These are phyloP conservation scores for Tenodera sinensis DNA, from an alignment of 2,888 invertebrate species.

Conservation along the genomic window DNA sequence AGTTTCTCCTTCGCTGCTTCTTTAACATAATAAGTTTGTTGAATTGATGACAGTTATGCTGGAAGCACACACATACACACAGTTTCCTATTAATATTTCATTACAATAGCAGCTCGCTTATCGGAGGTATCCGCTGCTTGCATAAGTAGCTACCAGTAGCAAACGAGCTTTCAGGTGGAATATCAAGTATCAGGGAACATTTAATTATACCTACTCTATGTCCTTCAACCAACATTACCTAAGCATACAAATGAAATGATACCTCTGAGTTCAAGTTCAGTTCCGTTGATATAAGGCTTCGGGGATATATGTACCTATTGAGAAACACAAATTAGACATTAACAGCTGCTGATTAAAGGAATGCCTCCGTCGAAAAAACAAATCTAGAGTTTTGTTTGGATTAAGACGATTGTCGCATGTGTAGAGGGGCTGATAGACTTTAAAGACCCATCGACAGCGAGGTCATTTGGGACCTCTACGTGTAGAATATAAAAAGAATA, in stretches of 20 bases:
- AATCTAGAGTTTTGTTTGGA: no score
- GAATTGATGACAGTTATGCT: slow-evolving; percentile 19
- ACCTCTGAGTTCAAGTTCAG: no score
- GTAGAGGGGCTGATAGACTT: no score
- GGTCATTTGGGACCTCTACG: no score
- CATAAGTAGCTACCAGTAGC: not conserved
- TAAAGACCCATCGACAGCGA: no score
- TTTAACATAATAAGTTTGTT: slow-evolving; percentile 2
- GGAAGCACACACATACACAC: slow-evolving; percentile 6
- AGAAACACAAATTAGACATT: no score
- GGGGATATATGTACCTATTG: no score
- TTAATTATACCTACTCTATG: not conserved
- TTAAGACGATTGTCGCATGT: no score
- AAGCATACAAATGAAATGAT: not conserved
- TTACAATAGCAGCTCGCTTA: not conserved
- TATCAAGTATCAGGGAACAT: not conserved
- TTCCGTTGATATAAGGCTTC: no score
- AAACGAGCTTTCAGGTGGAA: not conserved
- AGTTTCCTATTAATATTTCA: slow-evolving; percentile 18
- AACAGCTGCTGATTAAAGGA: no score
- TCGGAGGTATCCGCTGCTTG: slow-evolving; percentile 9
- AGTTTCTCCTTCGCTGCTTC: not conserved
- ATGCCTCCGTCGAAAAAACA: no score
- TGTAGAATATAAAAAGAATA: no score
- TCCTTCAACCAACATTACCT: not conserved